Percentiles rank a stretch among this genome's conserved stretches.
phyloP scores from a whole-genome alignment of 2,113 vertebrate genomes.

The Vanacampus margaritifer region DNA sequence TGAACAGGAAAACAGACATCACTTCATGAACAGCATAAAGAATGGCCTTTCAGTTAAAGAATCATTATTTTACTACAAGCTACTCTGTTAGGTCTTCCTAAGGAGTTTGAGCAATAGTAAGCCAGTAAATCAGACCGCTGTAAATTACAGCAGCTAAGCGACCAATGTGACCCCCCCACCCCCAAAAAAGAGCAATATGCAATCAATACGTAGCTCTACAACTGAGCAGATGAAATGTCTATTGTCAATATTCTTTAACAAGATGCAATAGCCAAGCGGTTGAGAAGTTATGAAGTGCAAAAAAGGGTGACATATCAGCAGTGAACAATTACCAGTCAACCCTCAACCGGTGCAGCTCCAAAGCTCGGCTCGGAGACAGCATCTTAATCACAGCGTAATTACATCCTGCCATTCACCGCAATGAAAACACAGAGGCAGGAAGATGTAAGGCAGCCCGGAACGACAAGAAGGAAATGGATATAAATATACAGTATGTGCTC shows the following conservation, averaged over 20 bases:
- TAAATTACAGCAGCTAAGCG: constrained; percentile 41
- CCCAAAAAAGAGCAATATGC: constrained; percentile 17
- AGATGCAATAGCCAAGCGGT: constrained; percentile 30
- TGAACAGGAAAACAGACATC: constrained; percentile 66
- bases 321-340: constrained; percentile 44
- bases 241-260: constrained; percentile 51
- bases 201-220: constrained; percentile 21
- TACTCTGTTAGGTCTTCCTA: constrained; percentile 40
- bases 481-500: constrained; percentile 22
- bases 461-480: constrained; percentile 58
- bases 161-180: constrained; percentile 31
- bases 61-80: constrained; percentile 69
- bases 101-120: constrained; percentile 26
- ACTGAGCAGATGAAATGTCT: constrained; percentile 31
- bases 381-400: constrained; percentile 69
- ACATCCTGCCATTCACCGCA: constrained; percentile 65
- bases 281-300: constrained; percentile 36
- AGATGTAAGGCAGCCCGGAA: constrained; percentile 47
- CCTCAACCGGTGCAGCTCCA: constrained; percentile 40
- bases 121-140: constrained; percentile 35
- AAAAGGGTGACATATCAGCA: constrained; percentile 23
- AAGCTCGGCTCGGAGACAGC: constrained; percentile 51
- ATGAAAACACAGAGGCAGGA: constrained; percentile 60
- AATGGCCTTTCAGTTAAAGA: constrained; percentile 58
- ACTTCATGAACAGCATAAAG: constrained; percentile 67